A percentile compares a stretch with the other conserved stretches of the same genome.
Conservation (phyloP, 2,888 invertebrate genomes). For the Ectropis crepuscularia region DNA sequence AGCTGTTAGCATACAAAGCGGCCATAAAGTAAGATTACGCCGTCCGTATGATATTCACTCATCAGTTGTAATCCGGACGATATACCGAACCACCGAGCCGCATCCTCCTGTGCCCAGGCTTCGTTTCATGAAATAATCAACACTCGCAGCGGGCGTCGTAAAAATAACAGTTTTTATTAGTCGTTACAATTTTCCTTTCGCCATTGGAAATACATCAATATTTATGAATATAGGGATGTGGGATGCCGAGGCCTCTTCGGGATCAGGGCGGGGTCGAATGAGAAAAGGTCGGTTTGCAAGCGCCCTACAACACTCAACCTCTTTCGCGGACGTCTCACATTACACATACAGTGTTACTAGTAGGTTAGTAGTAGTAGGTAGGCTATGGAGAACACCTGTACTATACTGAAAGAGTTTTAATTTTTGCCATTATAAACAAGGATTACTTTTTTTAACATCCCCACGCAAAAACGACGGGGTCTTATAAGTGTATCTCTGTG, state of each 20-base stretch:
- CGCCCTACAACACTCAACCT: neutral
- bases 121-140: constrained; percentile 44
- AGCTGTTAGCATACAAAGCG: constrained; percentile 23
- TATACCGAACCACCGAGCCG: constrained; percentile 22
- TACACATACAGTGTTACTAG: too few relatives aligned
- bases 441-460: too few relatives aligned
- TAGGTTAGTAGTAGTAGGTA: too few relatives aligned
- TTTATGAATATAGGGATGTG: constrained; percentile 38
- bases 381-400: too few relatives aligned
- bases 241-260: constrained; percentile 19
- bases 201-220: constrained; percentile 45
- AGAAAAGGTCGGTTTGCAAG: neutral
- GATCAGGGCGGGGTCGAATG: constrained; percentile 10
- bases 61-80: constrained; percentile 13
- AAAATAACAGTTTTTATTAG: constrained; percentile 47
- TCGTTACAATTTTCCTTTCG: constrained; percentile 43
- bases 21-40: constrained; percentile 22
- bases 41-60: constrained; percentile 19
- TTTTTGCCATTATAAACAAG: too few relatives aligned
- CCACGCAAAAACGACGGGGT: too few relatives aligned
- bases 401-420: too few relatives aligned
- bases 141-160: constrained; percentile 42
- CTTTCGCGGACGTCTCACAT: too few relatives aligned
- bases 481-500: too few relatives aligned
- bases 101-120: constrained; percentile 14